A percentile compares a stretch with the other conserved stretches of the same genome.
Conservation (phyloP, 2,797 vertebrate genomes). For the Pelochelys cantorii region DNA sequence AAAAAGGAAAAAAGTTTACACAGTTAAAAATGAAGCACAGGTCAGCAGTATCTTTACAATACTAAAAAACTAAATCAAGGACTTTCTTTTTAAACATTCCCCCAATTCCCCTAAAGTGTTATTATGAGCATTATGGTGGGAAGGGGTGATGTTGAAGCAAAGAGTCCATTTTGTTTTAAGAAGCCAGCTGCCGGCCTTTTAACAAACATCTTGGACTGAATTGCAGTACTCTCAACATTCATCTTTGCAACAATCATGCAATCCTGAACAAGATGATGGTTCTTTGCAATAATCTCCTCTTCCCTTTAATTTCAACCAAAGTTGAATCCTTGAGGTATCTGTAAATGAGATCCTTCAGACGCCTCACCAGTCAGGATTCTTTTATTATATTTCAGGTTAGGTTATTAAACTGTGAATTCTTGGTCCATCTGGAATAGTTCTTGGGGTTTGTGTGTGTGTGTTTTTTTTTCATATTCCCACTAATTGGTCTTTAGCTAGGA, state of each 20-base stretch:
- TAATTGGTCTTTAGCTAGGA: constrained; percentile 97
- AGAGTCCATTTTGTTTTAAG: constrained; percentile 81
- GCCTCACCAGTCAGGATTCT: constrained; percentile 92
- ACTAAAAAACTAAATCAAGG: constrained; percentile 99
- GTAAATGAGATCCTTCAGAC: constrained; percentile 85
- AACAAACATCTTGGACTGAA: constrained; percentile 83
- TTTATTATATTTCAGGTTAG: constrained; percentile 83
- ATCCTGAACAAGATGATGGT: constrained; percentile 83
- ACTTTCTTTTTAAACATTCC: constrained; percentile 88
- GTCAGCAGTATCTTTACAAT: constrained; percentile 98
- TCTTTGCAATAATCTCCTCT: constrained; percentile 86
- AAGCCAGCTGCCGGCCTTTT: constrained; percentile 82
- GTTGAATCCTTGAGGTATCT: constrained; percentile 91
- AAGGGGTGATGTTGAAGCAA: constrained; percentile 86
- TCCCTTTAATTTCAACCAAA: constrained; percentile 86
- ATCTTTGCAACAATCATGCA: constrained; percentile 84
- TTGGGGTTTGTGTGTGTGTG: constrained; percentile 78
- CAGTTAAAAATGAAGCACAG: constrained; percentile 97
- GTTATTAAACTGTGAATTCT: constrained; percentile 90
- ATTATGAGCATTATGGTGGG: constrained; percentile 87
- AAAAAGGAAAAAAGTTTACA: constrained; percentile 91
- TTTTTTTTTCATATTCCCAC: constrained; percentile 89
- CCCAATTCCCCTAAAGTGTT: constrained; percentile 86
- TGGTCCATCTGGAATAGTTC: constrained; percentile 94
- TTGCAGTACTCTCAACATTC: constrained; percentile 80